These are phyloP conservation scores for Cyrtorhinus lividipennis DNA, from an alignment of 1,140 invertebrate genomes.

Conservation along the genomic window DNA sequence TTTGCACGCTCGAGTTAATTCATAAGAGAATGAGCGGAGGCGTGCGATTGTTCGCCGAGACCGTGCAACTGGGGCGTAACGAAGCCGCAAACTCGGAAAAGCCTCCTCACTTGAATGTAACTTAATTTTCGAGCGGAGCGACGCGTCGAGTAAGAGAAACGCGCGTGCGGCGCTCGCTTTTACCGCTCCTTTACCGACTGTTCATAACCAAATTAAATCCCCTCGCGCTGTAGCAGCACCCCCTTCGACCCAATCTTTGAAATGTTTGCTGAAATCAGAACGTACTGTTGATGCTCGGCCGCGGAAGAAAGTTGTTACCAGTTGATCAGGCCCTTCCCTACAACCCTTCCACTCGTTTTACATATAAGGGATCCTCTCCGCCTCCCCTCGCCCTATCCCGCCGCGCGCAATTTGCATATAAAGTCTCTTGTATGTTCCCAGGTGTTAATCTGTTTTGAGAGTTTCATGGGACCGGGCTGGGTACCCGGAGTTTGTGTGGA, in stretches of 20 bases:
- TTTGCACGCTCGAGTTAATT: neutral
- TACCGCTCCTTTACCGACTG: neutral
- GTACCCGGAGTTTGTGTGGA: neutral
- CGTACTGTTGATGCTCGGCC: neutral
- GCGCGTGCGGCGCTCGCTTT: neutral
- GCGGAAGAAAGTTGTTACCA: neutral
- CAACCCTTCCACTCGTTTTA: neutral
- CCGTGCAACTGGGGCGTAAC: too few species aligned
- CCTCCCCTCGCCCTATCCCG: neutral
- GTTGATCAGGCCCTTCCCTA: neutral
- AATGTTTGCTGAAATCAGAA: neutral
- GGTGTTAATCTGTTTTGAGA: constrained; percentile 3
- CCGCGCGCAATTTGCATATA: constrained; percentile 1
- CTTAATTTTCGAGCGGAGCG: constrained; percentile 1
- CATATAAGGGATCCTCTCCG: neutral
- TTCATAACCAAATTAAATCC: constrained; percentile 6
- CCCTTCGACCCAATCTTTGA: constrained; percentile 3
- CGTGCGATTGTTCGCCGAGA: neutral
- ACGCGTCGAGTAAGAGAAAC: too few species aligned
- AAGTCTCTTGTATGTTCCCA: constrained; percentile 4
- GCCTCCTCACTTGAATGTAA: neutral
- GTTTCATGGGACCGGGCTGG: neutral
- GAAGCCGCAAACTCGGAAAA: neutral
- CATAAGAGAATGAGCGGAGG: too few species aligned
- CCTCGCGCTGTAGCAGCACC: too few species aligned